Evolutionary conservation across 2,113 vertebrate species (phyloP).

Genomic region (Toxotes jaculatrix): DNA sequence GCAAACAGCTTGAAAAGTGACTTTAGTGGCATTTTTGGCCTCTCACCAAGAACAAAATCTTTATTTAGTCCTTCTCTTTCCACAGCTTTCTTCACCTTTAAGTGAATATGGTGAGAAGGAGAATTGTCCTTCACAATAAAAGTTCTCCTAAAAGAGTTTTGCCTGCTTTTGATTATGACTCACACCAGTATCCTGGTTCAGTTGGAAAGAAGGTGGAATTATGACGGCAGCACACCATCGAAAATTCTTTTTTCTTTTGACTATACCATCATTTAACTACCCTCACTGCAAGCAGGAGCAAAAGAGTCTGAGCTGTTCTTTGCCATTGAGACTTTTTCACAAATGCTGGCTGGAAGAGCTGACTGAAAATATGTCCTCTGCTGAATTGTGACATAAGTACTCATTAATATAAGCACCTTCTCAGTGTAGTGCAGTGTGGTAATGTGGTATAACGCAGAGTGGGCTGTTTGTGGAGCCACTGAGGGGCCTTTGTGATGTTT

Average conservation of each 20-base stretch:
- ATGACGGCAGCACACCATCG: neutral
- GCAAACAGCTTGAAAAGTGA: neutral
- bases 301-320: conserved; percentile 9
- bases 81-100: neutral
- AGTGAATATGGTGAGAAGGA: neutral
- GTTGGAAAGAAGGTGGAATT: conserved; percentile 1
- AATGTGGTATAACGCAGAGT: conserved; percentile 6
- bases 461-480: conserved; percentile 51
- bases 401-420: conserved; percentile 11
- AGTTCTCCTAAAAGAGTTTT: neutral
- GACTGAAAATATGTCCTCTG: conserved; percentile 11
- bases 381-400: conserved; percentile 2
- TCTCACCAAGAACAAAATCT: neutral
- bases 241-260: neutral
- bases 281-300: neutral
- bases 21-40: neutral
- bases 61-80: neutral
- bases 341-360: conserved; percentile 5
- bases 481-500: conserved; percentile 66
- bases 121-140: conserved; percentile 2
- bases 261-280: neutral
- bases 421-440: neutral
- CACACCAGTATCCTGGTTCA: neutral
- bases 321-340: neutral
- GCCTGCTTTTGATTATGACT: neutral